Evolutionary conservation across 2,797 vertebrate species (phyloP).

Genomic region (Falco peregrinus): DNA sequence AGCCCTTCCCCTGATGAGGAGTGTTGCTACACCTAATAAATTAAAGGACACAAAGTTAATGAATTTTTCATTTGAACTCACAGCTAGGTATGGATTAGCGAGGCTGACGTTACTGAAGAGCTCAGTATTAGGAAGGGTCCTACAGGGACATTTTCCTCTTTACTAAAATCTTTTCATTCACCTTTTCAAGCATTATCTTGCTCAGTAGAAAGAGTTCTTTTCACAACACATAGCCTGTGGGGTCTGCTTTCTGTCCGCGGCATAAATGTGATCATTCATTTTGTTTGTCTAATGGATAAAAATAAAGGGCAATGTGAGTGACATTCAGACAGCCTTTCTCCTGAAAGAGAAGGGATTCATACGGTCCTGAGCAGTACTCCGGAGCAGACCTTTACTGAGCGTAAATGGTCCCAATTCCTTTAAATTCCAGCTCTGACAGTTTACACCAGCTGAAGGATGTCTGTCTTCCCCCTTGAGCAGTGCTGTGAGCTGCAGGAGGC

Average conservation of each 20-base stretch:
- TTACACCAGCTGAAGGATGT: background rate
- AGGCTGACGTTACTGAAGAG: slow-evolving; percentile 54
- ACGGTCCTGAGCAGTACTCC: background rate
- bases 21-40: slow-evolving; percentile 68
- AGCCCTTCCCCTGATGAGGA: slow-evolving; percentile 39
- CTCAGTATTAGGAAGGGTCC: slow-evolving; percentile 37
- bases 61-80: slow-evolving; percentile 59
- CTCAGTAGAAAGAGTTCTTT: slow-evolving; percentile 48
- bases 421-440: background rate
- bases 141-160: slow-evolving; percentile 51
- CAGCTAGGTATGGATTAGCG: slow-evolving; percentile 54
- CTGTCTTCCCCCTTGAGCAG: background rate
- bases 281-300: slow-evolving; percentile 59
- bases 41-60: slow-evolving; percentile 67
- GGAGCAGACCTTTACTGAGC: background rate
- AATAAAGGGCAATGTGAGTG: slow-evolving; percentile 50
- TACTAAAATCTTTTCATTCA: slow-evolving; percentile 55
- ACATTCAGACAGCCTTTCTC: slow-evolving; percentile 48
- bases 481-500: background rate
- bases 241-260: slow-evolving; percentile 38
- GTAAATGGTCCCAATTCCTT: slow-evolving; percentile 14
- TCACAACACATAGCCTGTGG: slow-evolving; percentile 41
- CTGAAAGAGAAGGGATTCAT: slow-evolving; percentile 31
- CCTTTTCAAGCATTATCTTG: slow-evolving; percentile 45
- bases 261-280: slow-evolving; percentile 43